phyloP scores from a whole-genome alignment of 2,797 vertebrate species.

The Sebastes miniatus region DNA sequence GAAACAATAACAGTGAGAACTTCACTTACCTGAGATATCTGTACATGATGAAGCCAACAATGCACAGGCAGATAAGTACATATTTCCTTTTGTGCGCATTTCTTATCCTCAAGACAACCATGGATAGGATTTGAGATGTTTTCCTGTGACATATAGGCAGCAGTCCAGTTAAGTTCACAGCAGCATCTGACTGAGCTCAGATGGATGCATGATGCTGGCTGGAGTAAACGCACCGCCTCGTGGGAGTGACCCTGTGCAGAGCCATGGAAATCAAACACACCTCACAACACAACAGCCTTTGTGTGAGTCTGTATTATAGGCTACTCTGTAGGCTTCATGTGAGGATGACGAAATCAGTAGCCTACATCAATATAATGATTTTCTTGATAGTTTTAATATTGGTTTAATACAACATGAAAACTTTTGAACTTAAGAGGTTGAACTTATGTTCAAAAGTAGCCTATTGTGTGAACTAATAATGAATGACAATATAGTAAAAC shows the following conservation, averaged over 20 bases:
- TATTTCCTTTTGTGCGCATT: slow-evolving; percentile 74
- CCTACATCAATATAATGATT: background rate
- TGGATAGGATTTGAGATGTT: slow-evolving; percentile 34
- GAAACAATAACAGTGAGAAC: background rate
- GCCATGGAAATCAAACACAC: slow-evolving; percentile 25
- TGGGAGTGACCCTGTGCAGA: slow-evolving; percentile 49
- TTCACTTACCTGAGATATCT: slow-evolving; percentile 75
- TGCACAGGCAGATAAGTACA: slow-evolving; percentile 71
- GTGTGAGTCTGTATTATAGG: no score
- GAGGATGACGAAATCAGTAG: background rate
- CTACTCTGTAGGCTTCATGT: background rate
- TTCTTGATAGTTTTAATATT: background rate
- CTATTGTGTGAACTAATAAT: background rate
- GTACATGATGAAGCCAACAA: slow-evolving; percentile 75
- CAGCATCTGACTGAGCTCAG: slow-evolving; percentile 30
- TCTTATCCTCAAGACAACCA: slow-evolving; percentile 77
- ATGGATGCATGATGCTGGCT: slow-evolving; percentile 12
- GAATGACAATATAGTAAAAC: no score
- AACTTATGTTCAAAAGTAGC: background rate
- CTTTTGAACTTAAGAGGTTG: background rate
- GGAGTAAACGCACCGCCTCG: slow-evolving; percentile 43
- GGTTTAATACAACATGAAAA: background rate
- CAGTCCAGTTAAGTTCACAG: background rate
- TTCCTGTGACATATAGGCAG: slow-evolving; percentile 9
- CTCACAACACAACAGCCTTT: slow-evolving; percentile 3